phyloP scores from a whole-genome alignment of 2,113 vertebrate genomes.

The Gracilinanus agilis region DNA sequence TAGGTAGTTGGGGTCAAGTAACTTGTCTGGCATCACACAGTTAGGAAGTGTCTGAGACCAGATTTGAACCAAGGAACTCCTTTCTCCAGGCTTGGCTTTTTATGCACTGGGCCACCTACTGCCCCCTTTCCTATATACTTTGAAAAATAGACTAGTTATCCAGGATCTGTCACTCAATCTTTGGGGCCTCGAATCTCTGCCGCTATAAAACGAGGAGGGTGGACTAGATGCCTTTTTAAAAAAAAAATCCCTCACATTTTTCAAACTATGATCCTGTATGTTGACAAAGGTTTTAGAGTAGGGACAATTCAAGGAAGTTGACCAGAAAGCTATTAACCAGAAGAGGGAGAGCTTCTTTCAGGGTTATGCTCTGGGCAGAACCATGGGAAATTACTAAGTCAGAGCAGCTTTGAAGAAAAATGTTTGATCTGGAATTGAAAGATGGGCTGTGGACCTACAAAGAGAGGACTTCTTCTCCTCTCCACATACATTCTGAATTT shows the following conservation, averaged over 20 bases:
- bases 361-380: neutral
- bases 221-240: neutral
- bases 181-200: neutral
- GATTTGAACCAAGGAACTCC: too few relatives aligned
- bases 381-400: neutral
- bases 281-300: neutral
- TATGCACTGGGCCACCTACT: too few relatives aligned
- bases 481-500: neutral
- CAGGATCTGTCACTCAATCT: neutral
- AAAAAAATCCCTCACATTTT: neutral
- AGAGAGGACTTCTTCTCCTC: neutral
- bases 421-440: neutral
- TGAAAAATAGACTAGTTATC: neutral
- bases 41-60: too few relatives aligned
- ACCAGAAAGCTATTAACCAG: neutral
- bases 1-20: too few relatives aligned
- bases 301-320: neutral
- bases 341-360: neutral
- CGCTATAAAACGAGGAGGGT: neutral
- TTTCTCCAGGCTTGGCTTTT: too few relatives aligned
- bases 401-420: neutral
- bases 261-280: neutral
- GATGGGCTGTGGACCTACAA: neutral
- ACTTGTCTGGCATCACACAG: too few relatives aligned
- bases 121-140: neutral